Base-by-base conservation (phyloP, 2,113 vertebrate species). In the Peromyscus californicus region DNA sequence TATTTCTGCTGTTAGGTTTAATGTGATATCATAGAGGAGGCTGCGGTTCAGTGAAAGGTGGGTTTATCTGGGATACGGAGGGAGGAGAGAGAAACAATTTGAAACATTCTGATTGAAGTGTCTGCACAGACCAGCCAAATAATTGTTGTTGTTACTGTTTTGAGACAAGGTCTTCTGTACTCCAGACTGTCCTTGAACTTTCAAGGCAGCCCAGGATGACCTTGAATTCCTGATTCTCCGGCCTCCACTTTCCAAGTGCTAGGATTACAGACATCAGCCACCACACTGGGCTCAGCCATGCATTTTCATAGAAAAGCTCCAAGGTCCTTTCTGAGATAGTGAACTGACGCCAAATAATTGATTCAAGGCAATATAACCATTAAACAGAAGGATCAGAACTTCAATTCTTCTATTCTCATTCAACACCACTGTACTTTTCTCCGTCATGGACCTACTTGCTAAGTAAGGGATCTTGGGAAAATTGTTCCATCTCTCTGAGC, bases 401-500 rank as follows among this genome's bases (percentile, higher is more conserved):
- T 74, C 42, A 90, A 90, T n/a, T 84, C 21, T 67, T 45, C 21
- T 65, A 57, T 65, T 96, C 75, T 91, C 63, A 87, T 59, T 74
- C 22, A 80, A 80, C 70, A 74, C 36, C 42, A 9, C 12, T 13
- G 79, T 31, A 13, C 59, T 93, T 80, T 80, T 91, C 57, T 42
- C 74, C 22, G 19, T 69, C 48, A 13, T 96, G 76, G 17, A 89
- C 76, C 72, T 59, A 88, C 24, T 84, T 91, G 74, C 75, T 96
- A 45, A 88, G 5, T 94, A 45, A 88, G 5, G 54, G 59, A 87
- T 19, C 54, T 61, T 65, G 19, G 54, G 3, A 31, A 59, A 88
- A 39, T 61, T 76, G 74, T 45, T 96, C 74, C n/a, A 91, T 31
- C 22, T 96, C 42, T 90, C 88, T 87, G 29, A 82, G 22, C 45